Base-by-base conservation (phyloP, 2,888 invertebrate species). In the Actias luna region DNA sequence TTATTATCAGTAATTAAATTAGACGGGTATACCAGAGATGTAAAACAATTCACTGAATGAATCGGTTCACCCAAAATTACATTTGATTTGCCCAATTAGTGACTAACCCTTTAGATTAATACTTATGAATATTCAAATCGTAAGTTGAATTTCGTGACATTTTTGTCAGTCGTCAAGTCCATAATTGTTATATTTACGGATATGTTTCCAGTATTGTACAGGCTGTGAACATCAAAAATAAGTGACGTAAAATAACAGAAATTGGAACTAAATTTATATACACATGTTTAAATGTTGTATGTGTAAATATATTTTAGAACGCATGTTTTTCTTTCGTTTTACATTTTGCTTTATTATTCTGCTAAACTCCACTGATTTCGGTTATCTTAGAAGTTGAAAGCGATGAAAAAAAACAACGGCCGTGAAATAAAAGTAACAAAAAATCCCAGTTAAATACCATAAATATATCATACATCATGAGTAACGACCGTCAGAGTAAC, bases 71-170 rank as follows among this genome's bases (percentile, higher is more conserved):
- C 67, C 66, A 65, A 70, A 79, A 80, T 80, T 72, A 71, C 77
- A 78, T 79, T 77, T 80, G 76, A 78, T 82, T 79, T 70, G 67
- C 66, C 68, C 75, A 74, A 79, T 79, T 77, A 76, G 72, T 69
- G 67, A 70, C 65, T 73, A 77, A 74, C 75, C 76, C 73, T 67
- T 59, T 64, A 72, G 67, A 71, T 70, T 71, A 75, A 75, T 73
- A 68, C 75, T 73, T 72, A 79, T 83, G 79, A 84, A 84, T 83
- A 84, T 84, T 84, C 80, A 80, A 64, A 59, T 62, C 62, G 67
- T 64, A 69, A 65, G 71, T 73, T 71, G 67, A 71, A 69, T 73
- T 63, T 69, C 65, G 67, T 69, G 64, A 76, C 72, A 66, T 76
- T 76, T 72, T 69, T 63, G 65, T 65, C 59, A 61, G 63, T 62